Percentiles rank a stretch among this genome's conserved stretches.
These are phyloP conservation scores for Pluvianellus socialis DNA, from an alignment of 2,113 vertebrate species.

Conservation along the genomic window DNA sequence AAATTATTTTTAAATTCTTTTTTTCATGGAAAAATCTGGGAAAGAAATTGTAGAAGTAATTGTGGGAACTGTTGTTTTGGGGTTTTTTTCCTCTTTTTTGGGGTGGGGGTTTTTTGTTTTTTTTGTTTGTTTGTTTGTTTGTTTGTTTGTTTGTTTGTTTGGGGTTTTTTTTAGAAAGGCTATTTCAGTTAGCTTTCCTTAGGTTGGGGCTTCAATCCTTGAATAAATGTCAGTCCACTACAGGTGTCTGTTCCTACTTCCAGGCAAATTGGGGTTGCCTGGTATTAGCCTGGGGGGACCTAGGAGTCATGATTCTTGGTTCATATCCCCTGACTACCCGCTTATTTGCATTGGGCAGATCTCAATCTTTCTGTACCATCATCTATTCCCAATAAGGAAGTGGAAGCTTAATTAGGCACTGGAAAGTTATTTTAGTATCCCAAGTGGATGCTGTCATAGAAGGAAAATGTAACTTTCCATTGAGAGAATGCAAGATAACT, in stretches of 20 bases:
- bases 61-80: too few species aligned
- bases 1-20: background rate
- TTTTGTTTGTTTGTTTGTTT: too few species aligned
- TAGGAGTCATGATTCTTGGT: background rate
- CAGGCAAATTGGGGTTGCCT: background rate
- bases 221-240: background rate
- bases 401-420: conserved; percentile 27
- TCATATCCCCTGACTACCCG: background rate
- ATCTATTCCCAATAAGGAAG: conserved; percentile 46
- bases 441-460: conserved; percentile 44
- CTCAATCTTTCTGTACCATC: background rate
- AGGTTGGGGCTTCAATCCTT: background rate
- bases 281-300: background rate
- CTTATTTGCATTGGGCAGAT: background rate
- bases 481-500: background rate
- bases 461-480: conserved; percentile 47
- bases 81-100: too few species aligned
- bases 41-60: background rate
- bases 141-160: too few species aligned
- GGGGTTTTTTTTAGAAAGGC: background rate
- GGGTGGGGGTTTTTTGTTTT: too few species aligned
- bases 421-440: conserved; percentile 59
- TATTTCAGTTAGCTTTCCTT: background rate
- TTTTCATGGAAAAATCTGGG: background rate
- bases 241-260: background rate